Percentiles rank a stretch among this genome's conserved stretches.
phyloP scores from a whole-genome alignment of 2,113 vertebrate genomes.

The Isichthys henryi region DNA sequence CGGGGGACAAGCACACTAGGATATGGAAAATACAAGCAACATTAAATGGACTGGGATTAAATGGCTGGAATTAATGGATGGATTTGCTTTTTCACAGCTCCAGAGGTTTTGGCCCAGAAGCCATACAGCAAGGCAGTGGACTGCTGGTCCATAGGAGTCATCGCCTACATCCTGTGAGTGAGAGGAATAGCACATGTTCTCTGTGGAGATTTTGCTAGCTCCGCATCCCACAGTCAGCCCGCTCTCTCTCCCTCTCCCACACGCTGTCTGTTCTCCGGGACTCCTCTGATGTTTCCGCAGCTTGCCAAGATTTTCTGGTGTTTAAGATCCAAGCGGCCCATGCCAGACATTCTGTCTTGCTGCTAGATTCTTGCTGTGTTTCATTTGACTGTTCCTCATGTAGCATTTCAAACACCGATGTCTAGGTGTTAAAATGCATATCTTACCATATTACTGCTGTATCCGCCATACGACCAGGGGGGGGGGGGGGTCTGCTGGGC shows the following conservation, averaged over 20 bases:
- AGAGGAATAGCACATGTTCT: neutral
- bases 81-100: slow-evolving; percentile 59
- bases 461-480: neutral
- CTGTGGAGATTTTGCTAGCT: neutral
- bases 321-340: neutral
- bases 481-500: neutral
- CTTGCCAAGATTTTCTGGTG: neutral
- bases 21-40: neutral
- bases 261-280: neutral
- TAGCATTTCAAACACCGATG: neutral
- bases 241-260: neutral
- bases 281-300: neutral
- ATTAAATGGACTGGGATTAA: neutral
- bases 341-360: neutral
- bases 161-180: slow-evolving; percentile 90
- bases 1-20: neutral
- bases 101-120: slow-evolving; percentile 93
- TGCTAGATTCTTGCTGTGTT: neutral
- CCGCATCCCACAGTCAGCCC: neutral
- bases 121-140: slow-evolving; percentile 97
- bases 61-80: neutral
- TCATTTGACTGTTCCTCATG: neutral
- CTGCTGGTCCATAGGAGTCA: slow-evolving; percentile 98
- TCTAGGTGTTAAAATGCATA: neutral
- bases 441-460: neutral